Evolutionary conservation across 2,113 vertebrate genomes (phyloP).

Genomic region (Vulpes ferrilata): DNA sequence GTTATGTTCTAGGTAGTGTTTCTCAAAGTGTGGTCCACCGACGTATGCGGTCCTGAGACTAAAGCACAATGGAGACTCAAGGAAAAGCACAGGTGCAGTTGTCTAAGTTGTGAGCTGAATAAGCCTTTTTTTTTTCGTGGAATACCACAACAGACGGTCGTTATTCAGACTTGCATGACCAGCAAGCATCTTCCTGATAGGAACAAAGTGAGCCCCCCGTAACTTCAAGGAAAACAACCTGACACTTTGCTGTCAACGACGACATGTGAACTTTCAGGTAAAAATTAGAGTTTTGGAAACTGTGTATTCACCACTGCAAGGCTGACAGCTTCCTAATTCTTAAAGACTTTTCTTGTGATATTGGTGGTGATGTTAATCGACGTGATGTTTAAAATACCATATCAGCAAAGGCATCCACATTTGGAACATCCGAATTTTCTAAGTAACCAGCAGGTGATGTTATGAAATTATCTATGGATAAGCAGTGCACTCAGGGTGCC

Average conservation of each 20-base stretch:
- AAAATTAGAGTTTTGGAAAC: neutral
- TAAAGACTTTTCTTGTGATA: neutral
- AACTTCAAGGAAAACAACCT: neutral
- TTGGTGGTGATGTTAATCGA: neutral
- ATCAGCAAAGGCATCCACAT: neutral
- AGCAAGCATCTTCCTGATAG: neutral
- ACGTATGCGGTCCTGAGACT: fast-evolving
- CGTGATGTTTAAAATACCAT: neutral
- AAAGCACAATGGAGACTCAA: fast-evolving
- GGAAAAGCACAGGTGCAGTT: neutral
- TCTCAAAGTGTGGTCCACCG: neutral
- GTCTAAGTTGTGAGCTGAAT: neutral
- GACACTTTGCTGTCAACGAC: neutral
- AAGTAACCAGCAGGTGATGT: fast-evolving
- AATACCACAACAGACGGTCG: no score
- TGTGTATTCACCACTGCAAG: neutral
- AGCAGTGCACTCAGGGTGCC: neutral
- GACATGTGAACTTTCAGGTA: neutral
- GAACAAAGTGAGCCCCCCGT: neutral
- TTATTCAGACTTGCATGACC: neutral
- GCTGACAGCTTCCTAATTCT: neutral
- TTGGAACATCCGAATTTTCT: neutral
- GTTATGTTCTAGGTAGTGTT: neutral
- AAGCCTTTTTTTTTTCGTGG: no score
- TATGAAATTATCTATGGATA: no score